A percentile compares a stretch with the other conserved stretches of the same genome.
These are phyloP conservation scores for Laticauda colubrina DNA, from an alignment of 2,113 vertebrate species.

Conservation along the genomic window DNA sequence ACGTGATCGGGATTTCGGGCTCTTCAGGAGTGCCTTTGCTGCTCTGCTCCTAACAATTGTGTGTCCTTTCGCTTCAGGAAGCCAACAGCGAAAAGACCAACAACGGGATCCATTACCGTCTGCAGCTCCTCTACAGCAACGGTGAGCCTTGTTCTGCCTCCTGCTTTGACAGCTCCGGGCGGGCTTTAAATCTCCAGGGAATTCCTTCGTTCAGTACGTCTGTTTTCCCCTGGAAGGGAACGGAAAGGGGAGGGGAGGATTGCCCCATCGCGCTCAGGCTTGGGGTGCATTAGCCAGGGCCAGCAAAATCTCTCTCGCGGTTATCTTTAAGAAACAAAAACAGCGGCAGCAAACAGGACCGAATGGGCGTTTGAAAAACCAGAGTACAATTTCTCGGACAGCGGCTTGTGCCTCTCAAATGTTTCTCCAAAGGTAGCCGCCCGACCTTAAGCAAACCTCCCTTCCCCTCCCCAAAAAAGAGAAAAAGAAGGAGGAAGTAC, in stretches of 20 bases:
- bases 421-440: background rate
- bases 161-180: background rate
- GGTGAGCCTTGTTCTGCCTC: slow-evolving; percentile 70
- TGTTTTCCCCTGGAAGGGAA: background rate
- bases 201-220: background rate
- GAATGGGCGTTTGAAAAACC: background rate
- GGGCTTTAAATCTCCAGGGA: background rate
- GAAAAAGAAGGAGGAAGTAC: background rate
- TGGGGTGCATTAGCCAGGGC: background rate
- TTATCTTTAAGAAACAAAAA: background rate
- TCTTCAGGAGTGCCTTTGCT: background rate
- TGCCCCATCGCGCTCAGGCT: background rate
- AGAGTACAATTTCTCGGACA: background rate
- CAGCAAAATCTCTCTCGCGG: background rate
- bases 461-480: background rate
- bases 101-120: slow-evolving; percentile 98
- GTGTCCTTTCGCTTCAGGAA: slow-evolving; percentile 79
- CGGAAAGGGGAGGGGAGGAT: background rate
- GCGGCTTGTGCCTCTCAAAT: background rate
- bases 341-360: background rate
- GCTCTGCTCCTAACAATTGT: slow-evolving; percentile 25
- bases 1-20: no score
- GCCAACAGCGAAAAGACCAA: slow-evolving; percentile 97
- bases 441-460: background rate
- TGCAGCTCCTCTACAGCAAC: slow-evolving; percentile 98